phyloP scores from a whole-genome alignment of 1,140 invertebrate genomes.

The Bombyx mandarina region DNA sequence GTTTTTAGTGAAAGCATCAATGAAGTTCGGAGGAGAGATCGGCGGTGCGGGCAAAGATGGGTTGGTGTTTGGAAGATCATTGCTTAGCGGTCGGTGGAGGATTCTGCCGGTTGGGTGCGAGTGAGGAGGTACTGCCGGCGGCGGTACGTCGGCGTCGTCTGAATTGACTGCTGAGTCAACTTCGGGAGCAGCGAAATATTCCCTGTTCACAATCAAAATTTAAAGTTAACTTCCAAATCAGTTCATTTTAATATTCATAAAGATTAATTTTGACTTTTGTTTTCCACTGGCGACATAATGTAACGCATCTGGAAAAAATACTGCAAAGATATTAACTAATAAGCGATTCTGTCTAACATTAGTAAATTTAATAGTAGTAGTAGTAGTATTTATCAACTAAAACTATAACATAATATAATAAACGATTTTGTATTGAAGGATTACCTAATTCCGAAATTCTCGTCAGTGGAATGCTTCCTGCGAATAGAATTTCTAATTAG shows the following conservation, averaged over 20 bases:
- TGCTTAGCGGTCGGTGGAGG: constrained; percentile 57
- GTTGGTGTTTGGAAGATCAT: constrained; percentile 35
- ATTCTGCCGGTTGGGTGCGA: constrained; percentile 63
- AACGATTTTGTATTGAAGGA: constrained; percentile 8
- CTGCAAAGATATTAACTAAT: not conserved
- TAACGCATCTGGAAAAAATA: too few relatives aligned
- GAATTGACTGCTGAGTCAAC: constrained; percentile 56
- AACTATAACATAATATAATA: not conserved
- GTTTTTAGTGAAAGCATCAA: constrained; percentile 36
- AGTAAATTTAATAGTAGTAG: not conserved
- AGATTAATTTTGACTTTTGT: too few relatives aligned
- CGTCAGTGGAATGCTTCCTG: constrained; percentile 70
- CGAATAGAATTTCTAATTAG: constrained; percentile 11
- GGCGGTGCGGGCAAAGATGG: constrained; percentile 25
- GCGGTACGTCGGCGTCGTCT: constrained; percentile 68
- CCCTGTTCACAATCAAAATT: constrained; percentile 24
- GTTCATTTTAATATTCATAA: not conserved
- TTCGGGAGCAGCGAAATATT: constrained; percentile 66
- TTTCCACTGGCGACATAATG: too few relatives aligned
- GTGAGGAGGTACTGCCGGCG: constrained; percentile 68
- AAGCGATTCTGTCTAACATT: not conserved
- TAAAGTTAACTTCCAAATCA: not conserved
- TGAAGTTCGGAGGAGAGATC: constrained; percentile 17
- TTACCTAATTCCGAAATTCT: constrained; percentile 71
- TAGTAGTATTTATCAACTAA: not conserved